Conservation (phyloP, 2,113 vertebrate species). For the Megatriorchis doriae region DNA sequence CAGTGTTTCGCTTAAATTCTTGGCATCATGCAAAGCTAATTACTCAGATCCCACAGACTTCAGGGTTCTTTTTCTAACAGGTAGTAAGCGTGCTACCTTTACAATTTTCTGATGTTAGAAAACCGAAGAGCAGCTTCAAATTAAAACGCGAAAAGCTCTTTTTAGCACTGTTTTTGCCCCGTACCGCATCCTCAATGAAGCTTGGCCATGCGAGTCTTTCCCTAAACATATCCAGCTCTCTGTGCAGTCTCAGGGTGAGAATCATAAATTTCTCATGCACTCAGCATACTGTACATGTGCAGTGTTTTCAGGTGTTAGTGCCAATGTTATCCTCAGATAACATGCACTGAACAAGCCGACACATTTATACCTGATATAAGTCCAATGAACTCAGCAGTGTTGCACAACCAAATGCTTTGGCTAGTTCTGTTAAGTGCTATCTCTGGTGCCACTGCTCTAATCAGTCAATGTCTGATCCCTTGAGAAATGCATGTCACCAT, state of each 20-base stretch:
- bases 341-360: background rate
- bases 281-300: background rate
- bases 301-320: background rate
- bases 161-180: background rate
- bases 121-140: background rate
- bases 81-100: background rate
- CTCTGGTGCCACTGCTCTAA: background rate
- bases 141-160: background rate
- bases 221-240: background rate
- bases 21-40: background rate
- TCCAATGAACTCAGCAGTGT: background rate
- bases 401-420: background rate
- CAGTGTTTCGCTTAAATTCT: background rate
- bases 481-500: background rate
- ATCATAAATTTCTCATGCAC: background rate
- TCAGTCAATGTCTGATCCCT: background rate
- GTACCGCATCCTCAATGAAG: background rate
- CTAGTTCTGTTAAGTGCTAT: background rate
- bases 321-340: background rate
- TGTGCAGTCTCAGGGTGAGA: background rate
- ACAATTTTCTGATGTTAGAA: background rate
- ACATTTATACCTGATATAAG: background rate
- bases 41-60: background rate
- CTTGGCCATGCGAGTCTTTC: background rate
- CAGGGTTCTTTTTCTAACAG: background rate